phyloP scores from a whole-genome alignment of 64 coral and sea anemone genomes.

The Stylophora pistillata region DNA sequence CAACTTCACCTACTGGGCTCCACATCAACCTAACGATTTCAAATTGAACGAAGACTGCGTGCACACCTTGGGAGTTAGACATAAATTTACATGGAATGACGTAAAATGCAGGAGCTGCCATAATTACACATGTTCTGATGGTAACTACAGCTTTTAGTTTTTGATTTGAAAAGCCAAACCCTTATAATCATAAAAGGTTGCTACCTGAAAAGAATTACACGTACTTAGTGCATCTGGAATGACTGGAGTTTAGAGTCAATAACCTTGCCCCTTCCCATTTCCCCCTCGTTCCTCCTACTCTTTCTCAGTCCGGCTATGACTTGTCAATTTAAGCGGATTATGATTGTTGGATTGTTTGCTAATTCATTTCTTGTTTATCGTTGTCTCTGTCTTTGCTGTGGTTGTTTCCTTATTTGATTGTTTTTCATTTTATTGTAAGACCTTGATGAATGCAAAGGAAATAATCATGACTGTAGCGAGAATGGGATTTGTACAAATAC shows the following conservation, averaged over 20 bases:
- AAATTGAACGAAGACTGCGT: conserved; percentile 52
- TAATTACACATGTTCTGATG: conserved; percentile 67
- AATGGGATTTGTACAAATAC: conserved; percentile 56
- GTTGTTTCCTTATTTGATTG: background rate
- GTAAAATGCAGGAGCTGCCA: conserved; percentile 54
- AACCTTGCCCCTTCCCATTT: too few species aligned
- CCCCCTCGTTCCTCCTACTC: too few species aligned
- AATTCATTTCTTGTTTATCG: too few species aligned
- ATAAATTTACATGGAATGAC: conserved; percentile 48
- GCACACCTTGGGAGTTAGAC: conserved; percentile 33
- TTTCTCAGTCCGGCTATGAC: too few species aligned
- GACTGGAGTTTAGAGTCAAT: too few species aligned
- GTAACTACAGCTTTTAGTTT: conserved; percentile 29
- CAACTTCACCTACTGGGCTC: conserved; percentile 62
- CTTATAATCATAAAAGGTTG: too few species aligned
- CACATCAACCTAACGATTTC: conserved; percentile 18
- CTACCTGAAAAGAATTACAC: too few species aligned
- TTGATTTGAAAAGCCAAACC: too few species aligned
- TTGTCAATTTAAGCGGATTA: too few species aligned
- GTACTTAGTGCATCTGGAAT: too few species aligned
- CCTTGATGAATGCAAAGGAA: conserved; percentile 39
- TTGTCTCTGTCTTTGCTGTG: too few species aligned
- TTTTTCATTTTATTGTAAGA: background rate
- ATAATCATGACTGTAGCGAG: background rate
- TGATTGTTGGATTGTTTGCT: too few species aligned